Conservation (phyloP, 2,797 vertebrate genomes). For the Vireo griseus region DNA sequence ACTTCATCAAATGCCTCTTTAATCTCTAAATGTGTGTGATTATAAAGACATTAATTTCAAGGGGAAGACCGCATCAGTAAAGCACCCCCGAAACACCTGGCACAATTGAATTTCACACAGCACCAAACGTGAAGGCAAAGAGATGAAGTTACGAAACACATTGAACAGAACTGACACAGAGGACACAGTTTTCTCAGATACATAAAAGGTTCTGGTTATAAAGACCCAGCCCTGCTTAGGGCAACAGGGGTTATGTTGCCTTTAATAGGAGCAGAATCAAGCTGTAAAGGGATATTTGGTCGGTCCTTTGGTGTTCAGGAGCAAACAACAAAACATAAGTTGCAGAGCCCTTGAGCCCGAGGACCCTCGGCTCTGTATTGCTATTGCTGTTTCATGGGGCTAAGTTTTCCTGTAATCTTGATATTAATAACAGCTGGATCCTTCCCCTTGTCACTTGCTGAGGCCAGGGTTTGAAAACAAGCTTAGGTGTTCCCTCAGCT, state of each 20-base stretch:
- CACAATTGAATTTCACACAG: constrained; percentile 51
- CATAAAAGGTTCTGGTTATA: neutral
- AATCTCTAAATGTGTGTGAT: constrained; percentile 64
- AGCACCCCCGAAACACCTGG: neutral
- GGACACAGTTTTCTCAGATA: neutral
- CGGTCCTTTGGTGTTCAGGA: neutral
- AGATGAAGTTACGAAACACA: neutral
- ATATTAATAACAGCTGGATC: neutral
- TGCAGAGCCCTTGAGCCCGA: neutral
- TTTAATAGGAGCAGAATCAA: neutral
- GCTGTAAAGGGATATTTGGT: neutral
- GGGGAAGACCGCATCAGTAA: constrained; percentile 47
- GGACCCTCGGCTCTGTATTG: neutral
- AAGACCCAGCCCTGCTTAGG: neutral
- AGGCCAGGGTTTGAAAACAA: neutral
- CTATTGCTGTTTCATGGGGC: neutral
- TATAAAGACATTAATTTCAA: constrained; percentile 61
- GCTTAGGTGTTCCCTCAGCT: neutral
- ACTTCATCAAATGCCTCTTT: constrained; percentile 61
- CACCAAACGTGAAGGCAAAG: neutral
- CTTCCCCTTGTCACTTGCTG: neutral
- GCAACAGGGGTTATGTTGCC: neutral
- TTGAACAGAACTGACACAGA: neutral
- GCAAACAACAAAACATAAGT: neutral
- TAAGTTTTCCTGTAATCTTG: neutral